Evolutionary conservation across 2,113 vertebrate genomes (phyloP).

Genomic region (Labrus mixtus): DNA sequence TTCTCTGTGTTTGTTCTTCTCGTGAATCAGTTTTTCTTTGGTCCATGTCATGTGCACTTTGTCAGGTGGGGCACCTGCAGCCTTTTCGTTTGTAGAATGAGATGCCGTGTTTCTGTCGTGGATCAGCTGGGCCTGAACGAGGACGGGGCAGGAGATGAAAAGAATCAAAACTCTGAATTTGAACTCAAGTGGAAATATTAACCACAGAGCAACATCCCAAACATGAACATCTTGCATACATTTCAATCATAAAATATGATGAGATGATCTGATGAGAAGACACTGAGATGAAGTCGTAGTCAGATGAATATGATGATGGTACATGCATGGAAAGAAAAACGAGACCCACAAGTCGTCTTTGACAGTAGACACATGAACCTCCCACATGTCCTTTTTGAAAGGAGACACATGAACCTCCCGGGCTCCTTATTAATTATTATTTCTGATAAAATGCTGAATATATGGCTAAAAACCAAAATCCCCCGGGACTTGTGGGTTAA

Average conservation of each 20-base stretch:
- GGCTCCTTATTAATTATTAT: no score
- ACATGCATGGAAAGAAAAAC: conserved; percentile 8
- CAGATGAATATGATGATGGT: background rate
- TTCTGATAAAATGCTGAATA: no score
- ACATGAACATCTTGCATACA: background rate
- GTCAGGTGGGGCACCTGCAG: conserved; percentile 73
- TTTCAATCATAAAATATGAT: background rate
- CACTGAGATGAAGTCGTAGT: background rate
- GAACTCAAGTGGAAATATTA: background rate
- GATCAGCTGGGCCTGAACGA: conserved; percentile 90
- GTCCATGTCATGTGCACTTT: conserved; percentile 98
- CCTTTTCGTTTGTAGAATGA: conserved; percentile 76
- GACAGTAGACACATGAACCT: no score
- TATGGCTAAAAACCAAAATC: no score
- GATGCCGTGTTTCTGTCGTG: conserved; percentile 92
- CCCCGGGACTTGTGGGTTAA: no score
- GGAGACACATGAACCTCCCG: no score
- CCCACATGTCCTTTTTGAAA: no score
- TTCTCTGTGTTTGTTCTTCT: conserved; percentile 89
- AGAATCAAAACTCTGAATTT: background rate
- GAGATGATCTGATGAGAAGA: background rate
- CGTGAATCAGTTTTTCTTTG: conserved; percentile 90
- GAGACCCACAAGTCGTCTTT: background rate
- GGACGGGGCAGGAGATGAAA: background rate
- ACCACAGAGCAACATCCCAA: background rate